A percentile compares a stretch with the other conserved stretches of the same genome.
These are phyloP conservation scores for Bellardia bayeri DNA, from an alignment of 2,888 invertebrate genomes.

Conservation along the genomic window DNA sequence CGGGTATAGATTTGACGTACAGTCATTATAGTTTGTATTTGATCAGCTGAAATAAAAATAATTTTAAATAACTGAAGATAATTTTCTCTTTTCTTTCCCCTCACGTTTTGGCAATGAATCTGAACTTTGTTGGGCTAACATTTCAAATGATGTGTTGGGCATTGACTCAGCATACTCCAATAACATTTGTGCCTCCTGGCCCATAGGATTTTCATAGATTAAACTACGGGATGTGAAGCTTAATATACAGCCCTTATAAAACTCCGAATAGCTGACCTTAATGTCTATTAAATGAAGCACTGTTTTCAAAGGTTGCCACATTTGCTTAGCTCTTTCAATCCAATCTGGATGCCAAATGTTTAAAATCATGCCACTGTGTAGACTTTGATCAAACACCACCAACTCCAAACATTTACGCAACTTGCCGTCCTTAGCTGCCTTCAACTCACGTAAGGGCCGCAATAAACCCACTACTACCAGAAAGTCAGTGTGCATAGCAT, in stretches of 20 bases:
- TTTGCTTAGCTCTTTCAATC: slow-evolving; percentile 86
- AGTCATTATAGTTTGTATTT: slow-evolving; percentile 85
- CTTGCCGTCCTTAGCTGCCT: slow-evolving; percentile 76
- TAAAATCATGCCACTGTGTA: slow-evolving; percentile 86
- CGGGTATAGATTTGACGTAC: slow-evolving; percentile 86
- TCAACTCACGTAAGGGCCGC: slow-evolving; percentile 87
- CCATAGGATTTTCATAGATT: slow-evolving; percentile 90
- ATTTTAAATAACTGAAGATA: too few relatives aligned
- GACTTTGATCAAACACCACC: slow-evolving; percentile 87
- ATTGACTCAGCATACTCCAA: slow-evolving; percentile 78
- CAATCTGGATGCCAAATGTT: slow-evolving; percentile 89
- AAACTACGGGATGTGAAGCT: slow-evolving; percentile 86
- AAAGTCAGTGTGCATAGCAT: slow-evolving; percentile 86
- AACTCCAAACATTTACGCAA: slow-evolving; percentile 86
- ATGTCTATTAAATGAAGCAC: slow-evolving; percentile 90
- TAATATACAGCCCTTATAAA: slow-evolving; percentile 85
- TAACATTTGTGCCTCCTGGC: slow-evolving; percentile 86
- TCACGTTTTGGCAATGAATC: slow-evolving; percentile 83
- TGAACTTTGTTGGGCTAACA: slow-evolving; percentile 71
- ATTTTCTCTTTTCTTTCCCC: too few relatives aligned
- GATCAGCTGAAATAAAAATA: slow-evolving; percentile 72
- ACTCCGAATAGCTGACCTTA: slow-evolving; percentile 86
- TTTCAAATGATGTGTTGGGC: slow-evolving; percentile 74
- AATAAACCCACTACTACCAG: slow-evolving; percentile 89
- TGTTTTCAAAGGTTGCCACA: slow-evolving; percentile 89